Conservation (phyloP, 2,113 vertebrate genomes). For the Conger conger region DNA sequence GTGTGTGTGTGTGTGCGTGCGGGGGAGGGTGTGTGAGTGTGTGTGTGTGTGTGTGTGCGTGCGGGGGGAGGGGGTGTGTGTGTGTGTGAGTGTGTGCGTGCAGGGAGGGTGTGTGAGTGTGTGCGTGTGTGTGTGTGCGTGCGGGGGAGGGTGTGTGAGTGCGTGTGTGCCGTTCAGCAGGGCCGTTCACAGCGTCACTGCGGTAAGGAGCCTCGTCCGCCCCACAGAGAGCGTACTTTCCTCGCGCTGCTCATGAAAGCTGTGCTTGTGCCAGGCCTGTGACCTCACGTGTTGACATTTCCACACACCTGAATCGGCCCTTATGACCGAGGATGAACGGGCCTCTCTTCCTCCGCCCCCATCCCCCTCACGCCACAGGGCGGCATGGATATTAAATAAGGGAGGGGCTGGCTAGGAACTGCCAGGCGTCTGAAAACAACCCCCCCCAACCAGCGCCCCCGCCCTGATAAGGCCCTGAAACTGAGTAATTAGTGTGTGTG, state of each 20-base stretch:
- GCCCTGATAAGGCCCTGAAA: constrained; percentile 64
- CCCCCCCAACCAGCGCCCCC: constrained; percentile 15
- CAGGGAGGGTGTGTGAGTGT: too few relatives aligned
- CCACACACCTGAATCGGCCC: constrained; percentile 49
- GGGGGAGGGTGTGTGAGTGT: too few relatives aligned
- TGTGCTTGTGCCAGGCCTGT: constrained; percentile 55
- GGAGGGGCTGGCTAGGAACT: constrained; percentile 49
- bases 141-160: background rate
- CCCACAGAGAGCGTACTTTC: constrained; percentile 52
- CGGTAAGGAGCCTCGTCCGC: constrained; percentile 53
- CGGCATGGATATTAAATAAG: constrained; percentile 57
- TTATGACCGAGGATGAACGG: constrained; percentile 44
- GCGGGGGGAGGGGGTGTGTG: background rate
- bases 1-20: too few relatives aligned
- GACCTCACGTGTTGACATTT: constrained; percentile 63
- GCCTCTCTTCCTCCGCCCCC: background rate
- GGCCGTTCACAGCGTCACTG: constrained; percentile 51
- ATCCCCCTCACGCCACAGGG: constrained; percentile 39
- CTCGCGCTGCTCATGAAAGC: constrained; percentile 62
- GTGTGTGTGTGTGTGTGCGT: background rate
- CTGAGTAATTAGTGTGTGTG: constrained; percentile 54
- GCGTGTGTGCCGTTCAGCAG: constrained; percentile 47
- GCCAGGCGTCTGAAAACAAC: constrained; percentile 63
- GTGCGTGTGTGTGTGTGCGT: background rate
- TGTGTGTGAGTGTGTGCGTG: too few relatives aligned